Evolutionary conservation across 2,113 vertebrate species (phyloP).

Genomic region (Ammodytes marinus): DNA sequence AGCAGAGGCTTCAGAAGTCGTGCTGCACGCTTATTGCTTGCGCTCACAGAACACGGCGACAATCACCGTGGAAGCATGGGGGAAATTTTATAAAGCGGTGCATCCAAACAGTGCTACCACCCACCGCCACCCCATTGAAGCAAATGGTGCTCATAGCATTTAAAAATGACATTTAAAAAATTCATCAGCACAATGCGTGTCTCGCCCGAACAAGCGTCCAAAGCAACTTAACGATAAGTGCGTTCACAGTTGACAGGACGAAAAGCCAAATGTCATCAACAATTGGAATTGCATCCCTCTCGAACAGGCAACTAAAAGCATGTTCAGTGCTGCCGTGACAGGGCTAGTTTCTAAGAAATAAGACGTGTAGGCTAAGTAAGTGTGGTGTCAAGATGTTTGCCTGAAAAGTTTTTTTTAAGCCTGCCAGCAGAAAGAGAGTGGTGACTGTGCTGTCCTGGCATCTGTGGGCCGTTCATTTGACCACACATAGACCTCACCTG

Average conservation of each 20-base stretch:
- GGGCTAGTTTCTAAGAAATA: neutral
- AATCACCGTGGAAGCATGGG: slow-evolving; percentile 7
- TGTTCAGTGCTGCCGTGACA: neutral
- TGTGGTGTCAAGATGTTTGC: neutral
- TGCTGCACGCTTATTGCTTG: slow-evolving; percentile 14
- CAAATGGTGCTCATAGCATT: neutral
- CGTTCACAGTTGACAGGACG: slow-evolving; percentile 3
- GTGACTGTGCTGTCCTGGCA: neutral
- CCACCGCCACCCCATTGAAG: neutral
- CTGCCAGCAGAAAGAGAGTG: neutral
- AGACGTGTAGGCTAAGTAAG: neutral
- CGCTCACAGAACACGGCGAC: slow-evolving; percentile 41
- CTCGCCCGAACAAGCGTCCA: neutral
- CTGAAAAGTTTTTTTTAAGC: neutral
- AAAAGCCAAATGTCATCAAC: neutral
- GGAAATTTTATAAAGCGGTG: neutral
- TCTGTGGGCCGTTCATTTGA: neutral
- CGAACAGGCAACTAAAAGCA: neutral
- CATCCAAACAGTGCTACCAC: slow-evolving; percentile 30
- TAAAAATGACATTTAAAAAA: neutral
- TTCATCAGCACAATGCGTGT: neutral
- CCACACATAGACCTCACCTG: neutral
- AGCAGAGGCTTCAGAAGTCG: slow-evolving; percentile 21
- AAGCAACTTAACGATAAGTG: neutral
- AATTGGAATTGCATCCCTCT: neutral